Base-by-base conservation (phyloP, 2,113 vertebrate species). In the Buteo buteo region DNA sequence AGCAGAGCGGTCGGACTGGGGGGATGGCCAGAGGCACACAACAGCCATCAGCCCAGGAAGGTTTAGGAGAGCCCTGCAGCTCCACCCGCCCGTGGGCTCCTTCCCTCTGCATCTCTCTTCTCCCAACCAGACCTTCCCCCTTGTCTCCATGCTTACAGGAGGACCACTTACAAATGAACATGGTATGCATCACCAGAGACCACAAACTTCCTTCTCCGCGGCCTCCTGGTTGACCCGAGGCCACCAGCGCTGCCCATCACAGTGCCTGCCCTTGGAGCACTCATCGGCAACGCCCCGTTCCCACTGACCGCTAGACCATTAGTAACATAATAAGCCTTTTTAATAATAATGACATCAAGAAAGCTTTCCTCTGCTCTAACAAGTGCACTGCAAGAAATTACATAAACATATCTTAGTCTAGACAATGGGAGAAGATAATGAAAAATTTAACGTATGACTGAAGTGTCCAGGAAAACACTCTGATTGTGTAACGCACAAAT, bases 261-360 rank as follows among this genome's bases (percentile, higher is more conserved):
- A 19, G 21, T 18, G 1, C 36, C 9, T 2, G 57, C 47, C 11
- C 74, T 4, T 0, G 3, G 31, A 57, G 72, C n/a, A 2, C 44
- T 47, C 66, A 3, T 3, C 10, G 0, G 31, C 79, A 13, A 9
- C 0, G 0, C 10, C 91, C 82, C 5, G 1, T 90, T 95, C 96
- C 92, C 94, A 92, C 82, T 13, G 79, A 5, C 45, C 64, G 3
- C 90, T 28, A 94, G 94, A 95, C 92, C 94, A 86, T 78, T 29
- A 95, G 54, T 95, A 96, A 96, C 54, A 70, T 18, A 50, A 36
- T 96, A 90, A 96, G 87, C 93, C 90, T 64, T 82, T 88, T 18
- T 29, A 69, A 92, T 13, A 93, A 93, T 13, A 80, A 55, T 38
- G 79, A 42, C 82, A 50, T 50, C 71, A 76, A 57, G 85, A 44